Evolutionary conservation across 2,888 invertebrate genomes (phyloP).

Genomic region (Himalopsyche anomala): DNA sequence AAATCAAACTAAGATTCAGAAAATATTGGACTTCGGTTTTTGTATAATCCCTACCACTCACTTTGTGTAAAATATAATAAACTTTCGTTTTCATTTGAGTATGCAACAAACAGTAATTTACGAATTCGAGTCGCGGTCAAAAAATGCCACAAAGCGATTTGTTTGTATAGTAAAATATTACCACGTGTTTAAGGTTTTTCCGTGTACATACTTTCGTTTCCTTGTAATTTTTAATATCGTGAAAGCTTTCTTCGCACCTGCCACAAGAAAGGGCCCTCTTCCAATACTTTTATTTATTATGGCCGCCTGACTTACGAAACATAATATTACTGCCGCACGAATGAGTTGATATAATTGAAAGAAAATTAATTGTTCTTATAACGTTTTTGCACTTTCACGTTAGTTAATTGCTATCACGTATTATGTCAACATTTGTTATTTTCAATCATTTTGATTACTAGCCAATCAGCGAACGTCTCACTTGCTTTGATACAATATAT

Average conservation of each 20-base stretch:
- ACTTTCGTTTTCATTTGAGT: not conserved
- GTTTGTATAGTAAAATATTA: not conserved
- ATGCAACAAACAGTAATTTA: no score
- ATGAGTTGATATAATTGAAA: not conserved
- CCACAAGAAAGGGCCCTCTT: not conserved
- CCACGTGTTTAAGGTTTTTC: not conserved
- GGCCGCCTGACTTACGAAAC: not conserved
- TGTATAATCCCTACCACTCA: no score
- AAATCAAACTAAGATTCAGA: no score
- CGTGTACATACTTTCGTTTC: not conserved
- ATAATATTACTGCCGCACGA: not conserved
- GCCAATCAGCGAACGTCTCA: no score
- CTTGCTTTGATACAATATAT: no score
- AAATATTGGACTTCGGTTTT: no score
- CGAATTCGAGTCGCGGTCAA: not conserved
- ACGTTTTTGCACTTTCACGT: no score
- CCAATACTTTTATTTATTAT: slow-evolving; percentile 20
- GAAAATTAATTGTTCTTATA: no score
- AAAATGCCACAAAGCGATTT: not conserved
- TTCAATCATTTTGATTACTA: no score
- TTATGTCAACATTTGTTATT: no score
- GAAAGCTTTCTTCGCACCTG: slow-evolving; percentile 13
- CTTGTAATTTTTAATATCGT: slow-evolving; percentile 14
- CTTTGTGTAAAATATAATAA: not conserved
- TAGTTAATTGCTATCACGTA: no score